phyloP scores from a whole-genome alignment of 2,113 vertebrate genomes.

The Sapayoa aenigma region DNA sequence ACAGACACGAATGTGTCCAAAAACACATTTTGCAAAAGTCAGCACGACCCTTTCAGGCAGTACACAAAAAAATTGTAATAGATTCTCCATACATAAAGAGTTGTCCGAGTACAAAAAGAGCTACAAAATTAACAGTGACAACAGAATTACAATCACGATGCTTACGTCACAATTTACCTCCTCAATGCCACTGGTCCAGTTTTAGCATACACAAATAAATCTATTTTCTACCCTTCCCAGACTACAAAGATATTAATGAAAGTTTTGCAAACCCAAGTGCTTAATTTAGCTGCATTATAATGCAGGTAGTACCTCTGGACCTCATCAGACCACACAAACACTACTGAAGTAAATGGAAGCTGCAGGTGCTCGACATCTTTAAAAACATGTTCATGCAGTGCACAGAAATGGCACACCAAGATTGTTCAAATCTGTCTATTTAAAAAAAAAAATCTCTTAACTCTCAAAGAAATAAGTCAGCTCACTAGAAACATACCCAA shows the following conservation, averaged over 20 bases:
- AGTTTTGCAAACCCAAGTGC: neutral
- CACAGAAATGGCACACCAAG: neutral
- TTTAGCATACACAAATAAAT: neutral
- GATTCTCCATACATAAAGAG: no score
- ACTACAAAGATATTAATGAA: neutral
- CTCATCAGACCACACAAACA: neutral
- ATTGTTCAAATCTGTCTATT: neutral
- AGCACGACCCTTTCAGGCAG: neutral
- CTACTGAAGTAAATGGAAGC: neutral
- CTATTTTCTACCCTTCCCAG: neutral
- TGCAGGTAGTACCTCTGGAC: neutral
- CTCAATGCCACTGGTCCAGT: neutral
- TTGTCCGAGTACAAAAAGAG: neutral
- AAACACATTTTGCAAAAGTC: neutral
- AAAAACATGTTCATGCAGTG: neutral
- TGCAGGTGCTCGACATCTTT: neutral
- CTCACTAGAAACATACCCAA: neutral
- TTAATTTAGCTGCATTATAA: neutral
- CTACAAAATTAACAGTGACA: neutral
- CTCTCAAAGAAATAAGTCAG: neutral
- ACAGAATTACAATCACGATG: neutral
- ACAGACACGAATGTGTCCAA: neutral
- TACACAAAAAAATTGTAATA: neutral
- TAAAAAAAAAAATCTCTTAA: neutral
- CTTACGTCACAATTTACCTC: neutral